Percentiles rank a stretch among this genome's conserved stretches.
phyloP scores from a whole-genome alignment of 1,140 invertebrate species.

The Bombus haemorrhoidalis region DNA sequence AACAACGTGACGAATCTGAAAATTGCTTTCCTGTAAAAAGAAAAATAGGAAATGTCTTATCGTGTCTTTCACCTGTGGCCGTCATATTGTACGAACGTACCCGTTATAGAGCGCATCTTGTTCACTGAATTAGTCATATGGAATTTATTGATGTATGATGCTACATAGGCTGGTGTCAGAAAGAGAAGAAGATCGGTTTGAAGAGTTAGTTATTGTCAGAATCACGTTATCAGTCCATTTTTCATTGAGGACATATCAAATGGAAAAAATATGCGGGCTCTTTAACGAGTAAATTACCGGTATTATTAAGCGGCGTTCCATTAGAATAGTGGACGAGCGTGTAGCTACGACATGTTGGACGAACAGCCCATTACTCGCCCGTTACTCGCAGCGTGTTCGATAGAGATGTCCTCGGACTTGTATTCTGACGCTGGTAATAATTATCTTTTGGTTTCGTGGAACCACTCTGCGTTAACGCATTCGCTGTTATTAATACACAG shows the following conservation, averaged over 20 bases:
- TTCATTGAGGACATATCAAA: conserved; percentile 15
- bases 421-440: neutral
- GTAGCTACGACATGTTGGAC: neutral
- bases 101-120: too few species aligned
- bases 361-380: neutral
- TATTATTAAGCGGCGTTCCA: conserved; percentile 21
- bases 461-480: neutral
- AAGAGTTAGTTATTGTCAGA: neutral
- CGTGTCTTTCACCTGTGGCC: too few species aligned
- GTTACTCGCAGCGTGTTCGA: neutral
- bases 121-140: too few species aligned
- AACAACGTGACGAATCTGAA: too few species aligned
- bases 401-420: neutral
- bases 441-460: neutral
- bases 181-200: neutral
- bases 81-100: too few species aligned
- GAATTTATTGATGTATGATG: too few species aligned
- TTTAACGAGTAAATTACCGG: conserved; percentile 27
- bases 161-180: too few species aligned
- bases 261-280: conserved; percentile 34
- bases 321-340: conserved; percentile 12
- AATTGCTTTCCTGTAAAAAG: too few species aligned
- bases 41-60: too few species aligned
- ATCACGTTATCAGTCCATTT: conserved; percentile 22
- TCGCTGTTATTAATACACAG: neutral